Evolutionary conservation across 53 echinoderm and acorn worm genomes (phyloP), one percentile per base, ranked within the genome.

Genomic region (Luidia sarsii): DNA sequence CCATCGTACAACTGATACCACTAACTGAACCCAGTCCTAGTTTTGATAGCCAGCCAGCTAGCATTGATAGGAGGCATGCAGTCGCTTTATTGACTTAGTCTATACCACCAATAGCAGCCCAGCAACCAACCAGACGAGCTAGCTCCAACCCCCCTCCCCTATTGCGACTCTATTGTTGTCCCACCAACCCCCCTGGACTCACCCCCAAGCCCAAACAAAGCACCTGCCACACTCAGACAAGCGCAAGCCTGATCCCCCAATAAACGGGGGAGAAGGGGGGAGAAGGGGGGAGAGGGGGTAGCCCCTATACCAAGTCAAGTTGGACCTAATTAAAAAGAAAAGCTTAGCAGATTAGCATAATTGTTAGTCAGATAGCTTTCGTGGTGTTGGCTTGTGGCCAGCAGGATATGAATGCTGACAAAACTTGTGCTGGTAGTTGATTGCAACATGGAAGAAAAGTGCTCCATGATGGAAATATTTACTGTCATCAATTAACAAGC

Each of bases 71-170:
- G 59, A 30, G 72, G 54, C 37, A 57, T 31, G 16, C 56, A 70
- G 57, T 57, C 56, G 77, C 77, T 77, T 77, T 77, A 77, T 77
- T 77, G 77, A 77, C 77, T 77, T 61, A 61, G 62, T 61, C 60
- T 61, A 60, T 61, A 61, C 48, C 60, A 61, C 77, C 77, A 77
- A 77, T 61, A 60, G 59, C 45, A 60, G 77, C 41, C 48, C 59
- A 43, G 43, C 77, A 77, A 31, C 77, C 77, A 77, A 39, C 77
- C 45, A 18, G 68, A 45, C 49, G 14, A 43, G 77, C 60, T 14
- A 77, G 15, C 21, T 22, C 23, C 6, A 16, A 24, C 60, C 77
- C 75, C 65, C 77, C 77, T 61, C 48, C n/a, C n/a, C n/a, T n/a
- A n/a, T n/a, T n/a, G n/a, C n/a, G n/a, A n/a, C n/a, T n/a, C n/a